Evolutionary conservation across 2,797 vertebrate species (phyloP).

Genomic region (Fringilla coelebs): DNA sequence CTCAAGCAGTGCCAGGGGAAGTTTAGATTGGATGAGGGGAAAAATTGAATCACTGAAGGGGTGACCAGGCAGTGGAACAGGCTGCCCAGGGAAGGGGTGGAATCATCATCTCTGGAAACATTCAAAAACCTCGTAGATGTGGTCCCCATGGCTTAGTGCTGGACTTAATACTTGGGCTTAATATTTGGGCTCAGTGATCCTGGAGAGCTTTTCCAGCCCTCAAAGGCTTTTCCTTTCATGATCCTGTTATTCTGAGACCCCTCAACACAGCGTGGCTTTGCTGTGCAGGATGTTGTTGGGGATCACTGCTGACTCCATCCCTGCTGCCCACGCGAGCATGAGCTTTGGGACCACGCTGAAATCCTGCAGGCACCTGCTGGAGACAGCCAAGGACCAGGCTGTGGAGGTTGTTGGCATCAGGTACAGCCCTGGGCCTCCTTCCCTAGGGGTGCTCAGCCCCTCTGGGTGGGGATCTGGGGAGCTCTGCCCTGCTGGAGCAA

Average conservation of each 20-base stretch:
- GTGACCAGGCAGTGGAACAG: background rate
- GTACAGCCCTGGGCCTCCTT: background rate
- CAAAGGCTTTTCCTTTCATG: background rate
- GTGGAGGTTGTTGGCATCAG: slow-evolving; percentile 78
- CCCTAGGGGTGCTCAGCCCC: background rate
- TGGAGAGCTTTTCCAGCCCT: background rate
- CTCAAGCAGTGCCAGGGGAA: background rate
- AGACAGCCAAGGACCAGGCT: slow-evolving; percentile 72
- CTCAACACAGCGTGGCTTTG: fast-evolving
- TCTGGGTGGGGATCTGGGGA: fast-evolving
- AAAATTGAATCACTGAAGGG: background rate
- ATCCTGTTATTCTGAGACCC: background rate
- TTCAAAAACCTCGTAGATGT: fast-evolving
- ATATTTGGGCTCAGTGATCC: background rate
- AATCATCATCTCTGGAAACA: fast-evolving
- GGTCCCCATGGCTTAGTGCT: background rate
- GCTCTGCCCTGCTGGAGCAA: background rate
- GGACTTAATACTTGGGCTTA: background rate
- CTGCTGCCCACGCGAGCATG: slow-evolving; percentile 55
- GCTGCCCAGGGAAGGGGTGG: background rate
- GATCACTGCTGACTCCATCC: slow-evolving; percentile 66
- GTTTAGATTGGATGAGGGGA: background rate
- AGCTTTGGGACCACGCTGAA: slow-evolving; percentile 69
- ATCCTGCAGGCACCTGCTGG: slow-evolving; percentile 73
- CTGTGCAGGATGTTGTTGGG: slow-evolving; percentile 73